Evolutionary conservation across 2,888 invertebrate genomes (phyloP).

Genomic region (Hyposoter didymator): DNA sequence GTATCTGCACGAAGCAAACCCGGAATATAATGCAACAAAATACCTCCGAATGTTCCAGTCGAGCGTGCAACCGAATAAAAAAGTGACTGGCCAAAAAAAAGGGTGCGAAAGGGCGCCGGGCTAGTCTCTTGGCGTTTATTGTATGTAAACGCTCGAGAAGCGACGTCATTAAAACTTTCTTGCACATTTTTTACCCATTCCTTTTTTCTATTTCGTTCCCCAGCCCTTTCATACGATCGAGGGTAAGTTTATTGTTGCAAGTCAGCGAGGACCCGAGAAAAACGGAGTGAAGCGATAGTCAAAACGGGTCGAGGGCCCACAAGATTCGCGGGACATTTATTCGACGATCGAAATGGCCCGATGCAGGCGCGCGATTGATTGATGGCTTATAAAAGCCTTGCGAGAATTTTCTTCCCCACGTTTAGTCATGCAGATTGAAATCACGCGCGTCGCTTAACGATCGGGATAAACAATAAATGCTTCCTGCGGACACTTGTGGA

Average conservation of each 20-base stretch:
- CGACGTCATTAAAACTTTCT: conserved; percentile 80
- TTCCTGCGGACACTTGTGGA: conserved; percentile 6
- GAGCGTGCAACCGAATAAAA: conserved; percentile 71
- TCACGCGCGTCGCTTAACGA: conserved; percentile 13
- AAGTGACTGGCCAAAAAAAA: conserved; percentile 79
- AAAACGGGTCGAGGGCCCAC: conserved; percentile 51
- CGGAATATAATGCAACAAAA: conserved; percentile 31
- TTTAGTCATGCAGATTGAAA: conserved; percentile 80
- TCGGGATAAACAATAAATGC: conserved; percentile 14
- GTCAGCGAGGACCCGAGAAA: conserved; percentile 78
- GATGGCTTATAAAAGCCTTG: conserved; percentile 82
- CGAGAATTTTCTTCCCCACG: conserved; percentile 73
- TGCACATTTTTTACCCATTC: conserved; percentile 65
- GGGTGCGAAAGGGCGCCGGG: conserved; percentile 75
- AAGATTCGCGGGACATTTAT: conserved; percentile 65
- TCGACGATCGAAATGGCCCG: conserved; percentile 73
- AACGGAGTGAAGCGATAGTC: conserved; percentile 44
- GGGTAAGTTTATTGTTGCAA: conserved; percentile 79
- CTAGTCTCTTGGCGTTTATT: conserved; percentile 82
- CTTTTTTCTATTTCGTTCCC: conserved; percentile 59
- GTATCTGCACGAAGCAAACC: not conserved
- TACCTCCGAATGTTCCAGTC: conserved; percentile 26
- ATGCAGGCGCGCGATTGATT: conserved; percentile 77
- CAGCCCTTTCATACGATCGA: conserved; percentile 59
- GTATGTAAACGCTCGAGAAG: conserved; percentile 80